These are phyloP conservation scores for Melikaiella ostensackeni DNA, from an alignment of 2,888 invertebrate species.

Conservation along the genomic window DNA sequence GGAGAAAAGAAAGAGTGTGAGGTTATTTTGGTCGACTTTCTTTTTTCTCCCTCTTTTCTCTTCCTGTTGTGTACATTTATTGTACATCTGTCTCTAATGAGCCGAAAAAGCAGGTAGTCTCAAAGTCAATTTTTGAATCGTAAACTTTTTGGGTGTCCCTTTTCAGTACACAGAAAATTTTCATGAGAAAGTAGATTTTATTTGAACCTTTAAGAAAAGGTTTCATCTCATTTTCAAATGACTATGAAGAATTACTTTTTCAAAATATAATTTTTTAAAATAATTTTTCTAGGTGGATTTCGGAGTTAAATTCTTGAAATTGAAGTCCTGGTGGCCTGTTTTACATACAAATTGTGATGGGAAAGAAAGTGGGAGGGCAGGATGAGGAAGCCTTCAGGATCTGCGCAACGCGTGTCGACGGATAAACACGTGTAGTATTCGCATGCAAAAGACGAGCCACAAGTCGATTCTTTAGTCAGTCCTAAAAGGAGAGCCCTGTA, in stretches of 20 bases:
- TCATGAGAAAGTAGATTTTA: too few species aligned
- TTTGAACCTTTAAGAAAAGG: too few species aligned
- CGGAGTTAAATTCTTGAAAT: neutral
- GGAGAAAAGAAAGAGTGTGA: too few species aligned
- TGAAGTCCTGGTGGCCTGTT: neutral
- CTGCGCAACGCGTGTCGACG: constrained; percentile 71
- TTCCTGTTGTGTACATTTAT: too few species aligned
- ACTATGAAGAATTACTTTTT: neutral
- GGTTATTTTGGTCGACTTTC: too few species aligned
- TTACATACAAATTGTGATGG: constrained; percentile 12
- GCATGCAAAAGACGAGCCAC: constrained; percentile 70
- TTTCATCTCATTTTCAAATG: too few species aligned
- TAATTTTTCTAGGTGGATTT: neutral
- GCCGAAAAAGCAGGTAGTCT: too few species aligned
- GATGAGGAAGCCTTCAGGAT: constrained; percentile 65
- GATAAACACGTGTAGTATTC: constrained; percentile 72
- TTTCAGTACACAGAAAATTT: too few species aligned
- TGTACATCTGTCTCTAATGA: too few species aligned
- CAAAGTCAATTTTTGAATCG: too few species aligned
- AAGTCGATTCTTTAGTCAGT: constrained; percentile 59
- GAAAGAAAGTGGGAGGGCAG: constrained; percentile 45
- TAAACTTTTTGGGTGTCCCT: too few species aligned
- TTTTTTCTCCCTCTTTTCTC: too few species aligned
- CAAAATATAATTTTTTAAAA: neutral
- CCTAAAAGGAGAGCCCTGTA: constrained; percentile 57